phyloP scores from a whole-genome alignment of 2,797 vertebrate species.

The Pagetopsis macropterus region DNA sequence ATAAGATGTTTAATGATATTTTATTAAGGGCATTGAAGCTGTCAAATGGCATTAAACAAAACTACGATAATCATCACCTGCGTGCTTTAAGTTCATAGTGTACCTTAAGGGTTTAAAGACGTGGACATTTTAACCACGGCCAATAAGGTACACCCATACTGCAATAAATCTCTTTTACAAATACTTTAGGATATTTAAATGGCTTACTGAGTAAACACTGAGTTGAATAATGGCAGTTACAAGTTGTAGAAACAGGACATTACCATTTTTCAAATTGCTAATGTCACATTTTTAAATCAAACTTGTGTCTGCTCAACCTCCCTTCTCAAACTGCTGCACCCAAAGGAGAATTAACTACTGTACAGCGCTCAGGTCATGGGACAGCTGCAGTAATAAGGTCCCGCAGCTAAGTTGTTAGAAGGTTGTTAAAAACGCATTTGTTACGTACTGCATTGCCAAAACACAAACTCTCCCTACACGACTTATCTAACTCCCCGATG shows the following conservation, averaged over 20 bases:
- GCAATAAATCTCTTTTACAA: conserved; percentile 31
- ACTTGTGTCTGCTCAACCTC: neutral
- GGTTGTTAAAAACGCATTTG: conserved; percentile 68
- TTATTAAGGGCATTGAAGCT: conserved; percentile 61
- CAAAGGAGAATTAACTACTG: conserved; percentile 46
- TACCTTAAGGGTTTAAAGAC: conserved; percentile 51
- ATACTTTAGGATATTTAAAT: conserved; percentile 44
- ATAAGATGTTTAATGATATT: conserved; percentile 51
- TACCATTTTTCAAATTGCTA: neutral
- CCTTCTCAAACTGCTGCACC: neutral
- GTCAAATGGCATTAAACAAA: conserved; percentile 55
- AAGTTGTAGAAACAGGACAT: conserved; percentile 1
- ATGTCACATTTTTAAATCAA: conserved; percentile 7
- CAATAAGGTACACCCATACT: conserved; percentile 46
- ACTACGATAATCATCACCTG: conserved; percentile 30
- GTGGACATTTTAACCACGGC: conserved; percentile 27
- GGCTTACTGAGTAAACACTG: conserved; percentile 26
- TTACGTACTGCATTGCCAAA: conserved; percentile 46
- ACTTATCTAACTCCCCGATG: conserved; percentile 54
- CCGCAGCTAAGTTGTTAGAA: conserved; percentile 47
- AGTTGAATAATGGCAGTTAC: conserved; percentile 19
- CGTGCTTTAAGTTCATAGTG: conserved; percentile 34
- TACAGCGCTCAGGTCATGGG: conserved; percentile 28
- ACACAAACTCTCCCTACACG: conserved; percentile 45
- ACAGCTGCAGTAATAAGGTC: conserved; percentile 24